A percentile compares a stretch with the other conserved stretches of the same genome.
Evolutionary conservation across 2,888 invertebrate genomes (phyloP).

Genomic region (Sphaerophoria rueppellii): DNA sequence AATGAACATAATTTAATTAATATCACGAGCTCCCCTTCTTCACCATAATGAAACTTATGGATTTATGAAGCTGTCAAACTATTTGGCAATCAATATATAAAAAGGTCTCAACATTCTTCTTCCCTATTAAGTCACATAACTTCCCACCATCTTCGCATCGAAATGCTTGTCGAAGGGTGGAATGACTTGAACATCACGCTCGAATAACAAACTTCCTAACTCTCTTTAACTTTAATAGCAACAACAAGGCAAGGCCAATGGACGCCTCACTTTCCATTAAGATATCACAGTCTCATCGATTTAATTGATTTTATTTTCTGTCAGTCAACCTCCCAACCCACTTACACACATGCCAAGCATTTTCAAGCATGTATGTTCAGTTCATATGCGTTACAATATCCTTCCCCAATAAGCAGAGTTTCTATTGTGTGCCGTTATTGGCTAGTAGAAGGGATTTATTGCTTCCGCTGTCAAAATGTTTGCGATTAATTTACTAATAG

Average conservation of each 20-base stretch:
- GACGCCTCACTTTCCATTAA: conserved; percentile 68
- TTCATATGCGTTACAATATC: conserved; percentile 9
- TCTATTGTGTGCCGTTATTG: conserved; percentile 43
- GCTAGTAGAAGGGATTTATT: conserved; percentile 64
- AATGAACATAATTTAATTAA: not conserved
- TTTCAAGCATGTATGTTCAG: too few species aligned
- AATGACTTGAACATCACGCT: conserved; percentile 48
- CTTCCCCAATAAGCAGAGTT: conserved; percentile 11
- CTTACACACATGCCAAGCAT: not conserved
- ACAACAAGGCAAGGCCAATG: conserved; percentile 6
- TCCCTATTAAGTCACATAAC: too few species aligned
- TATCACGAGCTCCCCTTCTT: conserved; percentile 39
- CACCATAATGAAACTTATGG: conserved; percentile 56
- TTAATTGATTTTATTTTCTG: conserved; percentile 66
- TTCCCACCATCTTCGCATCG: not conserved
- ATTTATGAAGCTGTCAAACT: conserved; percentile 60
- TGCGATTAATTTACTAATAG: conserved; percentile 66
- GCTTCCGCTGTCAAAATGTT: conserved; percentile 69
- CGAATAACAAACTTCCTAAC: conserved; percentile 33
- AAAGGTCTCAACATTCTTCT: conserved; percentile 1
- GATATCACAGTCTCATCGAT: conserved; percentile 72
- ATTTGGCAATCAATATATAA: conserved; percentile 40
- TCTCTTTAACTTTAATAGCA: not conserved
- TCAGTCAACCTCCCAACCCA: conserved; percentile 11
- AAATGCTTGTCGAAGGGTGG: conserved; percentile 2